phyloP scores from a whole-genome alignment of 2,797 vertebrate species.

The Parauchenoglanis punctatus region DNA sequence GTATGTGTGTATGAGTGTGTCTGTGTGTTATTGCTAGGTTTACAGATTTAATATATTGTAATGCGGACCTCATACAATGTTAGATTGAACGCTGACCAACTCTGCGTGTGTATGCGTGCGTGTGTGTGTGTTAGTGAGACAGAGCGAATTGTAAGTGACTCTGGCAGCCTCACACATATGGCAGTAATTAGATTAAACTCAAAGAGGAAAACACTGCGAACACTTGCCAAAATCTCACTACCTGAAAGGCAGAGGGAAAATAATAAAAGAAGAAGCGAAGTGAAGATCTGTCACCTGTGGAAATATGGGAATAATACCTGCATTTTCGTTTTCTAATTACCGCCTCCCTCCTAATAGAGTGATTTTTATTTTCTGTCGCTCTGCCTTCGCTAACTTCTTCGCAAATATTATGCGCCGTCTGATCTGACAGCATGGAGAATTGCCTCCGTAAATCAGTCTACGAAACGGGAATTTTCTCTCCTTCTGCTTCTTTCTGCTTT shows the following conservation, averaged over 20 bases:
- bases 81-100: conserved; percentile 1
- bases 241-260: conserved; percentile 60
- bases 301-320: conserved; percentile 42
- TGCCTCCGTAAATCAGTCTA: conserved; percentile 19
- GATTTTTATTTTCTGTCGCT: conserved; percentile 20
- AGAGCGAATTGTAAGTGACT: conserved; percentile 71
- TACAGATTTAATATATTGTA: conserved; percentile 2
- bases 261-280: conserved; percentile 51
- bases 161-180: conserved; percentile 81
- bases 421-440: conserved; percentile 51
- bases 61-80: conserved; percentile 14
- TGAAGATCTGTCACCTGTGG: conserved; percentile 57
- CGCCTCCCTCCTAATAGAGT: conserved; percentile 46
- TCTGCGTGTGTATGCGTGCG: conserved; percentile 1
- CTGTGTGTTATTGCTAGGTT: not conserved
- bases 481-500: not conserved
- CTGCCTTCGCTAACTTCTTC: not conserved
- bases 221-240: conserved; percentile 70
- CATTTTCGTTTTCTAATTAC: conserved; percentile 50
- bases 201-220: conserved; percentile 66
- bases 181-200: conserved; percentile 84
- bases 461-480: conserved; percentile 2
- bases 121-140: conserved; percentile 31
- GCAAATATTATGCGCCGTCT: conserved; percentile 32
- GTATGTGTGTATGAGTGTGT: conserved; percentile 13